Conservation (phyloP, 92 coral and sea anemone genomes). For the Muricea muricata region DNA sequence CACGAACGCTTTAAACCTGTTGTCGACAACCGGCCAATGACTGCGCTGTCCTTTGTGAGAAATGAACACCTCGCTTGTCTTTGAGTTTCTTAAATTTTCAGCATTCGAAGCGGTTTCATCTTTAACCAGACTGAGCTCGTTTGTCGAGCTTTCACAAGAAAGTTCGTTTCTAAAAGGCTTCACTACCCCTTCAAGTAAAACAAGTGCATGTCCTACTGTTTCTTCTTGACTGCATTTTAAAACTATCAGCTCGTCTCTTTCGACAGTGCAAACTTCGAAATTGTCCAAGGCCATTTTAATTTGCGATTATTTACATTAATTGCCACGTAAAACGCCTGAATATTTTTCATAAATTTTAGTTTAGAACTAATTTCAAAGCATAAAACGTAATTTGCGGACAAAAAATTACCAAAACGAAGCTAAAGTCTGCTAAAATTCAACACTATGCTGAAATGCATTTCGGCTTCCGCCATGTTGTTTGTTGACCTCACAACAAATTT, state of each 20-base stretch:
- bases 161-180: not conserved
- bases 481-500: not conserved
- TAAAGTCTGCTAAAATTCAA: too few species aligned
- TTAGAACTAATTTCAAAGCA: not conserved
- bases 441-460: not conserved
- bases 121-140: not conserved
- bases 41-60: slow-evolving; percentile 36
- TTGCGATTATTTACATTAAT: not conserved
- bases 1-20: slow-evolving; percentile 82
- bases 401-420: too few species aligned
- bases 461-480: not conserved
- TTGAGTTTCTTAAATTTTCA: slow-evolving; percentile 1
- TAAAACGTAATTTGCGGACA: too few species aligned
- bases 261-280: not conserved
- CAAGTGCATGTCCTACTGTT: slow-evolving; percentile 76
- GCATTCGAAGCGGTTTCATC: not conserved
- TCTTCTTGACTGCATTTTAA: slow-evolving; percentile 67
- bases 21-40: slow-evolving; percentile 73
- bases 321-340: not conserved
- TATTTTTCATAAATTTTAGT: not conserved
- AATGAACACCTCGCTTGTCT: not conserved
- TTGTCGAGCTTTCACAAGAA: slow-evolving; percentile 1
- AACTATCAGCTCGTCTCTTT: not conserved
- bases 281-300: not conserved
- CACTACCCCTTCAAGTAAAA: slow-evolving; percentile 73